phyloP scores from a whole-genome alignment of 64 coral and sea anemone genomes.

The Astreopora myriophthalma region DNA sequence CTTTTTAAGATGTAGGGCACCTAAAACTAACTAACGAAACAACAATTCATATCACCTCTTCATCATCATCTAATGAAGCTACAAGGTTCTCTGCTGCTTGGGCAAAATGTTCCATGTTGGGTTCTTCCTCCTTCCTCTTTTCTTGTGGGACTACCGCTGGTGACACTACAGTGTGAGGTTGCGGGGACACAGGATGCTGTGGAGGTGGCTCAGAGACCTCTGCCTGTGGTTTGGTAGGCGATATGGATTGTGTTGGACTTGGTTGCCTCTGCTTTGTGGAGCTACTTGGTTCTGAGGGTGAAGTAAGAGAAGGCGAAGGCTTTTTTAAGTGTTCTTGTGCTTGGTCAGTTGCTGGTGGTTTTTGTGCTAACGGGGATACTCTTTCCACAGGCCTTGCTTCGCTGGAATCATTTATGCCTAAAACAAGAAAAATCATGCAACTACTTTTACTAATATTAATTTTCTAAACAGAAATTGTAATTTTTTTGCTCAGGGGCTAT shows the following conservation, averaged over 20 bases:
- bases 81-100: conserved; percentile 93
- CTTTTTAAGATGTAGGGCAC: too few relatives aligned
- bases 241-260: neutral
- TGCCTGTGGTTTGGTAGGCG: neutral
- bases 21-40: neutral
- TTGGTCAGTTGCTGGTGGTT: neutral
- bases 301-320: neutral
- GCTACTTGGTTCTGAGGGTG: neutral
- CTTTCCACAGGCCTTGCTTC: neutral
- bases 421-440: too few relatives aligned
- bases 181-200: neutral
- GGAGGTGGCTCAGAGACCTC: neutral
- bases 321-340: neutral
- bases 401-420: neutral
- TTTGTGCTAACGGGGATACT: neutral
- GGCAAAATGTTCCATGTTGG: conserved; percentile 87
- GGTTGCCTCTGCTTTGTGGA: neutral
- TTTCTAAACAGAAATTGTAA: too few relatives aligned
- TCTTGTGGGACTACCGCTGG: neutral
- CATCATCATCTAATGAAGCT: conserved; percentile 90
- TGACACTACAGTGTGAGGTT: neutral
- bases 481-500: too few relatives aligned
- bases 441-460: too few relatives aligned
- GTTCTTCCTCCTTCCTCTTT: conserved; percentile 71
- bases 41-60: neutral